Percentiles rank a stretch among this genome's conserved stretches.
These are phyloP conservation scores for Zoanthus solanderi DNA, from an alignment of 92 coral and sea anemone genomes.

Conservation along the genomic window DNA sequence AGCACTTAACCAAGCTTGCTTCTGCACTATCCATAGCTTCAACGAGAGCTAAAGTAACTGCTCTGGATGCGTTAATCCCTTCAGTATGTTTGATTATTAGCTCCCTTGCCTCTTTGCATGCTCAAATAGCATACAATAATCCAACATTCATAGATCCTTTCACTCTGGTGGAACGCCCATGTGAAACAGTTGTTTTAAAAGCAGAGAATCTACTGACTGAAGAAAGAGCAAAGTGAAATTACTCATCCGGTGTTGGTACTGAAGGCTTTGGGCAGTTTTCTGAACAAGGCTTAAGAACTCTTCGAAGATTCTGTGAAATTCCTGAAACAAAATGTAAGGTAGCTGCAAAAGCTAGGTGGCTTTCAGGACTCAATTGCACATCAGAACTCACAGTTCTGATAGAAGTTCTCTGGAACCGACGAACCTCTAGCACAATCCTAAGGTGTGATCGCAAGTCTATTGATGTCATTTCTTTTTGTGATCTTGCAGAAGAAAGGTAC, in stretches of 20 bases:
- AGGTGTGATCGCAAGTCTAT: constrained; percentile 44
- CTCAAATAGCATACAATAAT: not conserved
- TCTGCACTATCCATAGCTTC: constrained; percentile 40
- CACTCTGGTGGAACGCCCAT: constrained; percentile 49
- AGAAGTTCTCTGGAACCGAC: constrained; percentile 53
- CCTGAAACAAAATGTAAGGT: constrained; percentile 40
- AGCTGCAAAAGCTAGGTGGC: constrained; percentile 58
- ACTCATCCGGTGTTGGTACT: constrained; percentile 39
- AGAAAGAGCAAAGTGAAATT: constrained; percentile 33
- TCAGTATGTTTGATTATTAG: not conserved
- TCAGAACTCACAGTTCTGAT: constrained; percentile 1
- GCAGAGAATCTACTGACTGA: constrained; percentile 43
- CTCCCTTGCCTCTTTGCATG: not conserved
- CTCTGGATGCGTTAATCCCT: constrained; percentile 13
- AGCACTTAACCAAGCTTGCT: not conserved
- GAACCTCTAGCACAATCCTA: constrained; percentile 33
- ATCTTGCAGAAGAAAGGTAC: constrained; percentile 61
- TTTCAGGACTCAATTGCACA: constrained; percentile 10
- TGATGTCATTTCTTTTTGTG: constrained; percentile 50
- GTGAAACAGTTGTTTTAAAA: constrained; percentile 43
- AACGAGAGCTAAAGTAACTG: constrained; percentile 58
- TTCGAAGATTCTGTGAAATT: constrained; percentile 49
- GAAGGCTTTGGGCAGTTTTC: constrained; percentile 53
- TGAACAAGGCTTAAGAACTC: constrained; percentile 53
- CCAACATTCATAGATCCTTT: constrained; percentile 35